Percentiles rank a stretch among this genome's conserved stretches.
These are phyloP conservation scores for Hozukius guyotensis DNA, from an alignment of 2,797 vertebrate genomes.

Conservation along the genomic window DNA sequence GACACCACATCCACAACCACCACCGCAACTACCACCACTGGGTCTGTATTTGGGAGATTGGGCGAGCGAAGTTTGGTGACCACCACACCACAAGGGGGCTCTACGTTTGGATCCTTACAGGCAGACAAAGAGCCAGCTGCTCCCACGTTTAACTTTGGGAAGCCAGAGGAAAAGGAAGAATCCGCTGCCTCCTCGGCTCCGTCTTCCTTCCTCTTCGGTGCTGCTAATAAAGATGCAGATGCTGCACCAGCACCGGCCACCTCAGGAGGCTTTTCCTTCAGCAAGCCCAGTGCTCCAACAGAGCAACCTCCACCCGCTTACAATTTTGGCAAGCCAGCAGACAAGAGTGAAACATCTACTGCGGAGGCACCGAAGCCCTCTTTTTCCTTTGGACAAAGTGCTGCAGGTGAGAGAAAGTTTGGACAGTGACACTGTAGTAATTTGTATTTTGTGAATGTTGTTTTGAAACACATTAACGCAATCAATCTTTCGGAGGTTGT, in stretches of 20 bases:
- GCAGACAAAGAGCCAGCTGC: slow-evolving; percentile 78
- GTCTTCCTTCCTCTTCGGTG: slow-evolving; percentile 80
- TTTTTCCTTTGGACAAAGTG: slow-evolving; percentile 86
- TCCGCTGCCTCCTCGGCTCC: slow-evolving; percentile 8
- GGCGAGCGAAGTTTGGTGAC: slow-evolving; percentile 24
- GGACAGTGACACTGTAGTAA: too few relatives aligned
- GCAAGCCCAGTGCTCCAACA: slow-evolving; percentile 85
- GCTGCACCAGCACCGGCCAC: slow-evolving; percentile 41
- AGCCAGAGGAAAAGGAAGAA: slow-evolving; percentile 87
- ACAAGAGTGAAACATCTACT: slow-evolving; percentile 71
- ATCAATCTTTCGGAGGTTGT: too few relatives aligned
- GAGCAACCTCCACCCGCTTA: slow-evolving; percentile 68
- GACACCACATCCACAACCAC: slow-evolving; percentile 37
- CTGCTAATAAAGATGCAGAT: slow-evolving; percentile 84
- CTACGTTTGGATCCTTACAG: slow-evolving; percentile 68
- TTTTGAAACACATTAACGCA: too few relatives aligned
- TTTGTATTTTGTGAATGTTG: too few relatives aligned
- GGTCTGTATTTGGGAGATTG: slow-evolving; percentile 72
- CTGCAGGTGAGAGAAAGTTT: slow-evolving; percentile 72
- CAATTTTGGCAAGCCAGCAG: slow-evolving; percentile 80
- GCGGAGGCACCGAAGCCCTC: slow-evolving; percentile 74
- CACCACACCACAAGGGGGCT: slow-evolving; percentile 50
- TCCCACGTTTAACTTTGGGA: slow-evolving; percentile 86
- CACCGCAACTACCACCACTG: slow-evolving; percentile 5
- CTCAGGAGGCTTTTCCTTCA: slow-evolving; percentile 85